phyloP scores from a whole-genome alignment of 2,888 invertebrate genomes.

The Mythimna lalbum region DNA sequence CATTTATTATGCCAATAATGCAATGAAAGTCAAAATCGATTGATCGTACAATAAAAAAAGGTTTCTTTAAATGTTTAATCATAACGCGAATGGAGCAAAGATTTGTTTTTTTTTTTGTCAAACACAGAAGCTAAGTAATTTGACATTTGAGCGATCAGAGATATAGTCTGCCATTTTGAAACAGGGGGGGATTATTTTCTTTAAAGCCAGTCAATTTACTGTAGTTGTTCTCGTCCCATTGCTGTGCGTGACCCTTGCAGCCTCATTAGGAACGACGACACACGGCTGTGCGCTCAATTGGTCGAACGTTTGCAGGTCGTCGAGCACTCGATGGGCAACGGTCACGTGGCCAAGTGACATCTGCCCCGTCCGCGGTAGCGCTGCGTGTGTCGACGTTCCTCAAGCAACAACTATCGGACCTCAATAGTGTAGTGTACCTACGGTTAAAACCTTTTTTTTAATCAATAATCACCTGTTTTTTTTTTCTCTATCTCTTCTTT shows the following conservation, averaged over 20 bases:
- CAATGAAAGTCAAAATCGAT: no score
- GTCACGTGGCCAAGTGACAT: conserved; percentile 85
- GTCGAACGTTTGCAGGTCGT: conserved; percentile 86
- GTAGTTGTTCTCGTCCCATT: conserved; percentile 57
- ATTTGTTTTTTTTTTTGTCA: neutral
- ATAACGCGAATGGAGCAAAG: neutral
- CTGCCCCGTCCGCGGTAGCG: conserved; percentile 73
- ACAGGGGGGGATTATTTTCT: conserved; percentile 16
- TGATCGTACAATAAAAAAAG: no score
- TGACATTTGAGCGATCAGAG: neutral
- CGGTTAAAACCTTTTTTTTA: conserved; percentile 68
- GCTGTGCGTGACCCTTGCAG: conserved; percentile 73
- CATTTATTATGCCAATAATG: no score
- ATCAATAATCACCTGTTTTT: conserved; percentile 61
- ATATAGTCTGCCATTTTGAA: neutral
- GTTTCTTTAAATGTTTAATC: no score
- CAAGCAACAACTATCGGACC: conserved; percentile 86
- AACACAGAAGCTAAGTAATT: neutral
- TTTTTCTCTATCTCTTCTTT: conserved; percentile 26
- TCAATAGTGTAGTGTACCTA: conserved; percentile 88
- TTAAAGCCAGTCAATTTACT: neutral
- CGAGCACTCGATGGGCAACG: conserved; percentile 83
- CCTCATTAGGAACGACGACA: conserved; percentile 90
- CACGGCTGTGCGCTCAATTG: conserved; percentile 86
- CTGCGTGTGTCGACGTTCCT: conserved; percentile 90